These are phyloP conservation scores for Sarotherodon lohbergeri DNA, from an alignment of 2,113 vertebrate species.

Conservation along the genomic window DNA sequence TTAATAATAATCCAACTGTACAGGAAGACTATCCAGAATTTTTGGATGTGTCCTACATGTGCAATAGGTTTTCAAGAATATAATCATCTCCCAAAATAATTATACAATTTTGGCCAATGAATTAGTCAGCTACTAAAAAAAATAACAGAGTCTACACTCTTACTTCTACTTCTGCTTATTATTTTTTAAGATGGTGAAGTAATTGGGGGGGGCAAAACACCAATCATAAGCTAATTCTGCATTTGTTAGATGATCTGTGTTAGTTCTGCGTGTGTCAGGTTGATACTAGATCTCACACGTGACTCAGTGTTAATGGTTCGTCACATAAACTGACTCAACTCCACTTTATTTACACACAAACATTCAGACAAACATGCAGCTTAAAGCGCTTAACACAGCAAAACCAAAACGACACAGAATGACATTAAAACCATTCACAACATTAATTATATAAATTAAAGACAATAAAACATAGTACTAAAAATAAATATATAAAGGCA, in stretches of 20 bases:
- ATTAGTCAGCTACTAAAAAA: neutral
- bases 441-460: neutral
- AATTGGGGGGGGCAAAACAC: neutral
- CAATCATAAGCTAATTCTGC: neutral
- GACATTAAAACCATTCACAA: neutral
- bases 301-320: conserved; percentile 6
- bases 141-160: neutral
- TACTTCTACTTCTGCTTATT: neutral
- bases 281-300: neutral
- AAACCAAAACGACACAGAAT: neutral
- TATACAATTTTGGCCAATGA: neutral
- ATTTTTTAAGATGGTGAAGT: neutral
- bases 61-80: neutral
- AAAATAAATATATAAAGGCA: neutral
- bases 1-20: neutral
- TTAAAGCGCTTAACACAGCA: neutral
- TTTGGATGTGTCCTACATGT: neutral
- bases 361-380: neutral
- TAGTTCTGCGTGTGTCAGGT: neutral
- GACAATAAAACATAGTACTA: neutral
- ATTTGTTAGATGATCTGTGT: neutral
- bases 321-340: conserved; percentile 19
- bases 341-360: neutral
- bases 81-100: neutral
- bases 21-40: neutral